Percentiles rank a stretch among this genome's conserved stretches.
Evolutionary conservation across 2,113 vertebrate genomes (phyloP).

Genomic region (Chaetodon trifascialis): DNA sequence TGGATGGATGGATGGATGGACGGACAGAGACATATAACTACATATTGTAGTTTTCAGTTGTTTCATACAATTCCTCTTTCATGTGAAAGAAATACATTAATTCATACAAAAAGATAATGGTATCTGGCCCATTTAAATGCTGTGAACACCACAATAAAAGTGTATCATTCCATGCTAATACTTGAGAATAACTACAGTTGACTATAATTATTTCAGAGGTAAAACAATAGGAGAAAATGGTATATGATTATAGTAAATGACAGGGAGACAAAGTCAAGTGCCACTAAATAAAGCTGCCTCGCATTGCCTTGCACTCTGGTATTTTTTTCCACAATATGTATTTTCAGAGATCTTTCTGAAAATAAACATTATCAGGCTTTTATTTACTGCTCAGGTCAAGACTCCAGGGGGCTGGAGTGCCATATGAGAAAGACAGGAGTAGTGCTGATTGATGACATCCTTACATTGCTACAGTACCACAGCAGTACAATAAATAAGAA

Average conservation of each 20-base stretch:
- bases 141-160: not conserved
- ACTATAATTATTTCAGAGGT: too few species aligned
- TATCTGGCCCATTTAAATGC: too few species aligned
- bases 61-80: not conserved
- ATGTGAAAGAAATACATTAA: not conserved
- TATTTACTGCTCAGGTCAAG: not conserved
- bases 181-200: not conserved
- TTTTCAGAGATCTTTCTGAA: not conserved
- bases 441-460: not conserved
- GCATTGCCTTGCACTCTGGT: too few species aligned
- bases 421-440: not conserved
- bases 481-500: not conserved
- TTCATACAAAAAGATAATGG: not conserved
- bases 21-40: too few species aligned
- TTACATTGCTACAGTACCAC: not conserved
- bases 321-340: not conserved
- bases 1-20: constrained; percentile 1
- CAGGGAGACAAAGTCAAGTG: not conserved
- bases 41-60: not conserved
- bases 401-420: not conserved
- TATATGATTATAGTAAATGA: not conserved
- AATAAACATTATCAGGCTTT: not conserved
- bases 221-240: not conserved
- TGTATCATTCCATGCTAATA: too few species aligned
- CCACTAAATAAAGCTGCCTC: too few species aligned